Conservation (phyloP, 1,140 invertebrate genomes). For the Megathymus violae region DNA sequence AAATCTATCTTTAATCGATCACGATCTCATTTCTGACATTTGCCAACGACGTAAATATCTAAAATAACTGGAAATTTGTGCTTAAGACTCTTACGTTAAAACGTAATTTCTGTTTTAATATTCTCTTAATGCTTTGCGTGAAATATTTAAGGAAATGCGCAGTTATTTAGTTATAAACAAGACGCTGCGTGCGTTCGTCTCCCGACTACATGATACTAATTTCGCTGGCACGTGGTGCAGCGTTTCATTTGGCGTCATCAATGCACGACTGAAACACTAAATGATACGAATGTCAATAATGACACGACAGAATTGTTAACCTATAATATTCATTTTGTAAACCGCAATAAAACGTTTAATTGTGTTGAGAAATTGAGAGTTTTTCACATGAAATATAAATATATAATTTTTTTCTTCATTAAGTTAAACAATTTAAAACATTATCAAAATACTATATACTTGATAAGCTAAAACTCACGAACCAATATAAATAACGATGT, state of each 20-base stretch:
- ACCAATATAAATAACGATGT: conserved; percentile 5
- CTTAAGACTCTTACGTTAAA: conserved; percentile 53
- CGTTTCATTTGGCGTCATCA: conserved; percentile 52
- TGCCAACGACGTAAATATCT: conserved; percentile 73
- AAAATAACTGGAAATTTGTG: conserved; percentile 64
- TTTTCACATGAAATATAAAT: too few species aligned
- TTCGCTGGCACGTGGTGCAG: conserved; percentile 60
- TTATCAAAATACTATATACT: too few species aligned
- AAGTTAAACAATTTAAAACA: too few species aligned
- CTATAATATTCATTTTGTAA: not conserved
- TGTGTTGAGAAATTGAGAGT: not conserved
- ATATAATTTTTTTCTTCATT: too few species aligned
- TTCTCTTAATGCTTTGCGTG: conserved; percentile 39
- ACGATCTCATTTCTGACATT: conserved; percentile 43
- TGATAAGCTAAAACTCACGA: too few species aligned
- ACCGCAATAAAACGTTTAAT: conserved; percentile 3
- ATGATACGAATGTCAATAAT: conserved; percentile 22
- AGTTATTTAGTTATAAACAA: conserved; percentile 50
- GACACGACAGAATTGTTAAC: conserved; percentile 23
- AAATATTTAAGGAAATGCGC: conserved; percentile 62
- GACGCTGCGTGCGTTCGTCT: conserved; percentile 38
- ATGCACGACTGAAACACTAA: conserved; percentile 7
- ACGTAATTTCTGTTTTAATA: conserved; percentile 49
- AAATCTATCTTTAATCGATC: conserved; percentile 4
- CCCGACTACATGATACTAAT: conserved; percentile 41